Evolutionary conservation across 1,140 invertebrate species (phyloP).

Genomic region (Dreissena polymorpha): DNA sequence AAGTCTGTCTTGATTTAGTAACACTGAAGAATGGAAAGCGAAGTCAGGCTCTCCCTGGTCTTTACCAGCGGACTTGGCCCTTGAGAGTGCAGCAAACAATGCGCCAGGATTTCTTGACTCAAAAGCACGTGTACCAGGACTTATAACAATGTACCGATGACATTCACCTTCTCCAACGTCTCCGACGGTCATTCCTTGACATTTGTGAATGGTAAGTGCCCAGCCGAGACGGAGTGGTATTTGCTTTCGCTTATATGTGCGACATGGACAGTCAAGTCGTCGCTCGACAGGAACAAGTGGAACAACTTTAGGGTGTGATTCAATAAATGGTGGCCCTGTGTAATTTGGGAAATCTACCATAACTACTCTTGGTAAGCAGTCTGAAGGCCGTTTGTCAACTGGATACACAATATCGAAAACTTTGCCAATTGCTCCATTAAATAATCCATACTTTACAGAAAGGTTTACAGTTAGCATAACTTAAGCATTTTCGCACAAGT

Average conservation of each 20-base stretch:
- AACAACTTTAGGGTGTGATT: constrained; percentile 24
- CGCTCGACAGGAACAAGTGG: constrained; percentile 42
- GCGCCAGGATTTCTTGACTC: constrained; percentile 55
- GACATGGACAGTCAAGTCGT: constrained; percentile 42
- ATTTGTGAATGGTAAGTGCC: constrained; percentile 55
- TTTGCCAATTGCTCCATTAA: constrained; percentile 47
- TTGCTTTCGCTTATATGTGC: constrained; percentile 57
- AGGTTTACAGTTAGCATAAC: constrained; percentile 55
- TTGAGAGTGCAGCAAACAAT: constrained; percentile 50
- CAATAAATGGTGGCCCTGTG: constrained; percentile 32
- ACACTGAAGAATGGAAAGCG: constrained; percentile 42
- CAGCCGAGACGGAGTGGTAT: constrained; percentile 57
- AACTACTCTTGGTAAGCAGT: constrained; percentile 34
- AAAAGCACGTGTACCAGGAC: constrained; percentile 52
- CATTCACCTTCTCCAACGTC: constrained; percentile 41
- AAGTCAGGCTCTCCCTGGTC: constrained; percentile 32
- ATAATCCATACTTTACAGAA: constrained; percentile 46
- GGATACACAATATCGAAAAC: constrained; percentile 48
- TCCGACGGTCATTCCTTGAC: constrained; percentile 59
- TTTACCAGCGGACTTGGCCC: constrained; percentile 42
- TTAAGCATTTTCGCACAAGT: constrained; percentile 41
- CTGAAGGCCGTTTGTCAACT: constrained; percentile 11
- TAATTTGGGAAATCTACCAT: constrained; percentile 55
- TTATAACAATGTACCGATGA: constrained; percentile 54
- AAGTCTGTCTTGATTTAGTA: constrained; percentile 32